Evolutionary conservation across 2,888 invertebrate species (phyloP).

Genomic region (Spisula subtruncata): DNA sequence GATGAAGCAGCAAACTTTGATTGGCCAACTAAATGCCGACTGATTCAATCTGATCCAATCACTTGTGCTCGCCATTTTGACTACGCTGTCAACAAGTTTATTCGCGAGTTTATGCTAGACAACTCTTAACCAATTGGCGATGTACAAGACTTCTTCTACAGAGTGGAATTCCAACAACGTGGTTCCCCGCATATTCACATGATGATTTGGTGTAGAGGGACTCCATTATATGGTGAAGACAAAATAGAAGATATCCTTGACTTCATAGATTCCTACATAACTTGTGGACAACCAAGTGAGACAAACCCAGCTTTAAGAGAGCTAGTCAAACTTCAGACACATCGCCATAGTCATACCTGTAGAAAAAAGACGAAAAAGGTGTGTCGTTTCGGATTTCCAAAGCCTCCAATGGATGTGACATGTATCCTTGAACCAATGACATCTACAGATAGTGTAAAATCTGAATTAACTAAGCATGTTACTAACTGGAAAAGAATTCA

Average conservation of each 20-base stretch:
- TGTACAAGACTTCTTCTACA: slow-evolving; percentile 68
- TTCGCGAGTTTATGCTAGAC: slow-evolving; percentile 46
- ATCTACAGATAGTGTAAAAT: neutral
- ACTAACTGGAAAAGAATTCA: slow-evolving; percentile 17
- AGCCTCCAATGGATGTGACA: slow-evolving; percentile 44
- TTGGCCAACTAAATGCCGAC: slow-evolving; percentile 39
- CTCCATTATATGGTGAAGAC: slow-evolving; percentile 49
- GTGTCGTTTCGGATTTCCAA: slow-evolving; percentile 64
- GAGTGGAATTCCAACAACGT: slow-evolving; percentile 65
- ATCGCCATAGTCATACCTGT: slow-evolving; percentile 43
- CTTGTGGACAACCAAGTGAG: neutral
- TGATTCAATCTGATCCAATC: slow-evolving; percentile 66
- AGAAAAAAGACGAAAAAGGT: slow-evolving; percentile 38
- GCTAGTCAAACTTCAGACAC: slow-evolving; percentile 34
- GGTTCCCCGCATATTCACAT: slow-evolving; percentile 72
- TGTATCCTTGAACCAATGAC: slow-evolving; percentile 60
- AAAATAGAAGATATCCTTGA: too few species aligned
- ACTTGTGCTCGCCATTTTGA: slow-evolving; percentile 68
- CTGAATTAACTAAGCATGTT: neutral
- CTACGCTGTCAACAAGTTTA: slow-evolving; percentile 41
- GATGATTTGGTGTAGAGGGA: slow-evolving; percentile 64
- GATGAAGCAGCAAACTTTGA: slow-evolving; percentile 27
- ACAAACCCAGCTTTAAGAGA: neutral
- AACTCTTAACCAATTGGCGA: slow-evolving; percentile 57
- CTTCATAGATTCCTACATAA: too few species aligned